phyloP scores from a whole-genome alignment of 2,888 invertebrate species.

The Liodrosophila aerea region DNA sequence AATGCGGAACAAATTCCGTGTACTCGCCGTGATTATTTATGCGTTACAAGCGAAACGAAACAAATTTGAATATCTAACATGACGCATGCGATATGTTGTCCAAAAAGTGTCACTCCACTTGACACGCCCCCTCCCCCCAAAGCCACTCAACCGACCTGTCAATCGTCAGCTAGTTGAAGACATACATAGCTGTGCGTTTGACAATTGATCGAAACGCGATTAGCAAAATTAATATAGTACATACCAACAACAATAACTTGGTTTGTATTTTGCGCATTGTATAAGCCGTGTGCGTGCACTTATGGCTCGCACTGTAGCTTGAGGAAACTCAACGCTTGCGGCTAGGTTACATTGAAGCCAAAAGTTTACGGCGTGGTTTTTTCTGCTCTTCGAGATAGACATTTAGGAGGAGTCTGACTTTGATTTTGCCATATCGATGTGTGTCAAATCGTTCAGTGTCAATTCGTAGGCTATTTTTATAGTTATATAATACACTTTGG shows the following conservation, averaged over 20 bases:
- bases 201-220: slow-evolving; percentile 72
- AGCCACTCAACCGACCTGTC: too few species aligned
- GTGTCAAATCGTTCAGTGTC: slow-evolving; percentile 45
- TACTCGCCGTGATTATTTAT: slow-evolving; percentile 56
- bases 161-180: too few species aligned
- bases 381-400: too few species aligned
- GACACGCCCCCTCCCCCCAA: slow-evolving; percentile 30
- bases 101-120: slow-evolving; percentile 63
- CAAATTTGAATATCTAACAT: slow-evolving; percentile 65
- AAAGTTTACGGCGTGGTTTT: slow-evolving; percentile 19
- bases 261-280: slow-evolving; percentile 54
- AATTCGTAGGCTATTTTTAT: slow-evolving; percentile 36
- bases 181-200: slow-evolving; percentile 49
- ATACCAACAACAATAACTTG: slow-evolving; percentile 36
- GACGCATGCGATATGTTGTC: slow-evolving; percentile 71
- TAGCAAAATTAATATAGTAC: slow-evolving; percentile 64
- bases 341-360: slow-evolving; percentile 32
- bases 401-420: slow-evolving; percentile 13
- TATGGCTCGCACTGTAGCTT: slow-evolving; percentile 41
- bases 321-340: slow-evolving; percentile 26
- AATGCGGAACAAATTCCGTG: slow-evolving; percentile 63
- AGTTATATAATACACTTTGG: slow-evolving; percentile 6
- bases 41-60: slow-evolving; percentile 66
- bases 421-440: slow-evolving; percentile 53
- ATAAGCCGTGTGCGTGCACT: slow-evolving; percentile 61